Conservation (phyloP, 2,888 invertebrate species). For the Coenonympha glycerion region DNA sequence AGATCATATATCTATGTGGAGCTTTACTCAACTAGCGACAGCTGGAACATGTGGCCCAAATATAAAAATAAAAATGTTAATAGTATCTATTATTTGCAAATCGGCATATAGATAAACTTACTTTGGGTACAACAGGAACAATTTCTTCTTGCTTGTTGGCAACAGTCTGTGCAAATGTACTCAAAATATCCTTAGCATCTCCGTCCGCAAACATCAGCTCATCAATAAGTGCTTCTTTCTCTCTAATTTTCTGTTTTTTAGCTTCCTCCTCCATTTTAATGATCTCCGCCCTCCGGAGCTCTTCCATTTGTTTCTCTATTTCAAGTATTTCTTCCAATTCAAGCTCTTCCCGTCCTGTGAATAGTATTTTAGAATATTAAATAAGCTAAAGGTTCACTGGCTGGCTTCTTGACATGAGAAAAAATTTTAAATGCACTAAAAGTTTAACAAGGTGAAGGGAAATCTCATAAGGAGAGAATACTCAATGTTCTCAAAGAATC, state of each 20-base stretch:
- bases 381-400: too few relatives aligned
- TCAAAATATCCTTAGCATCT: conserved; percentile 91
- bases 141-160: conserved; percentile 79
- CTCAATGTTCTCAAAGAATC: too few relatives aligned
- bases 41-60: too few relatives aligned
- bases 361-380: not conserved
- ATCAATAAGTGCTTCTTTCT: conserved; percentile 94
- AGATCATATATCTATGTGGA: too few relatives aligned
- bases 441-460: too few relatives aligned
- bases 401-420: too few relatives aligned
- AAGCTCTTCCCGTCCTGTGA: conserved; percentile 83
- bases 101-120: conserved; percentile 26
- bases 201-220: conserved; percentile 95
- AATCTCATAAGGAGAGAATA: too few relatives aligned
- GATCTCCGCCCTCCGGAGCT: conserved; percentile 82
- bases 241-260: conserved; percentile 87
- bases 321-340: conserved; percentile 91
- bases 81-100: not conserved
- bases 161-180: conserved; percentile 84
- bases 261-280: conserved; percentile 80
- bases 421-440: too few relatives aligned
- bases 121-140: conserved; percentile 64
- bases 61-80: not conserved
- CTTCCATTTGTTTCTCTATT: conserved; percentile 85
- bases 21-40: too few relatives aligned